Conservation (phyloP, 2,888 invertebrate species). For the Thecophora atra region DNA sequence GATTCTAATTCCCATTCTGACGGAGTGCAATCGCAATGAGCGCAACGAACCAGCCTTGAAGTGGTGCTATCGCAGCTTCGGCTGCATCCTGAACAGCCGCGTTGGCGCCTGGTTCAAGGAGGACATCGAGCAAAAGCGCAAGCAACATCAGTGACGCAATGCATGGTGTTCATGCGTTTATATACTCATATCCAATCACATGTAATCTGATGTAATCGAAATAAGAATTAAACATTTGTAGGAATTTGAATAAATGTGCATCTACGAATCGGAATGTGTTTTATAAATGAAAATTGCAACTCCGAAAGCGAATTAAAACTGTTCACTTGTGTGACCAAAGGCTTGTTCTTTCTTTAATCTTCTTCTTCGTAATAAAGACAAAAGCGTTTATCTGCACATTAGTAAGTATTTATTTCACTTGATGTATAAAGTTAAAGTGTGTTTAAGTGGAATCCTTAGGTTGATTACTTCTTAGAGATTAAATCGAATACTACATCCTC, state of each 20-base stretch:
- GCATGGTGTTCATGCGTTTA: background rate
- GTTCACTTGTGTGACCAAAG: no score
- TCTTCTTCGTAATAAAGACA: no score
- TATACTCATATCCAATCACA: background rate
- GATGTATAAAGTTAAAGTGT: slow-evolving; percentile 32
- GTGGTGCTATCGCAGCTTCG: slow-evolving; percentile 47
- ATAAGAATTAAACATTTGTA: no score
- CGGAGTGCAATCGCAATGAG: slow-evolving; percentile 48
- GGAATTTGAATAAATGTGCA: no score
- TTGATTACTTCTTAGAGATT: slow-evolving; percentile 24
- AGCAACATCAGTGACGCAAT: slow-evolving; percentile 6
- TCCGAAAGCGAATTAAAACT: no score
- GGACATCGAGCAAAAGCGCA: slow-evolving; percentile 43
- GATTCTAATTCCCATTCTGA: slow-evolving; percentile 46
- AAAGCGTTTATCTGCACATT: background rate
- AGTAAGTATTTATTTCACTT: slow-evolving; percentile 22
- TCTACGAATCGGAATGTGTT: no score
- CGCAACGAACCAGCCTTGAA: slow-evolving; percentile 44
- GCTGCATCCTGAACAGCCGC: slow-evolving; percentile 47
- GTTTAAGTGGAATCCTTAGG: background rate
- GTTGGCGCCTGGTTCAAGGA: slow-evolving; percentile 51
- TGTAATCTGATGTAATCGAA: background rate
- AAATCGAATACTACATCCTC: slow-evolving; percentile 7
- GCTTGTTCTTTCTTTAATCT: no score
- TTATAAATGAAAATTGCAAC: no score